Base-by-base conservation (phyloP, 2,888 invertebrate genomes). In the Cetonia aurata region DNA sequence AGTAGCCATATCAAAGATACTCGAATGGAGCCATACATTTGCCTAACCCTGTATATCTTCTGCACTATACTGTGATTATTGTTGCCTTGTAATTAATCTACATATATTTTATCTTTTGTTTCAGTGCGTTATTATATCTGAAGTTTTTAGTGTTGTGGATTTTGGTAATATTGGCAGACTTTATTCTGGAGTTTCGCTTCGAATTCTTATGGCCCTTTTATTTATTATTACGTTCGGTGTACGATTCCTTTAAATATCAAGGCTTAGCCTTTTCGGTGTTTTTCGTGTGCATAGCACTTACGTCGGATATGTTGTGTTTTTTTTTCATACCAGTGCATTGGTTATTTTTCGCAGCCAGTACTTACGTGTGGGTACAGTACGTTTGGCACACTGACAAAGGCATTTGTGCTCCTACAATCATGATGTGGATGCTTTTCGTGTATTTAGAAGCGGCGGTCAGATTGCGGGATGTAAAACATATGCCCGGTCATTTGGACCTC, bases 171-270 rank as follows among this genome's bases (percentile, higher is more conserved):
- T 88, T 96, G 86, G 96, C 96, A 77, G 98, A 98, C 87, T 97
- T 96, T 87, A 93, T 98, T 88, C 88, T 98, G 87, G 98, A 98
- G 87, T 98, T 99, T 88, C 94, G 99, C 81, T 97, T 99, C 88
- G 99, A 99, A 89, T 97, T 98, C 87, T 90, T 99, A 83, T 99
- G 98, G 97, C 98, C 99, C 67, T 96, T 98, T 87, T 98, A 98
- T 95, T 91, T 99, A 81, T 90, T 99, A 81, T 88, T 98, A 78
- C 91, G 97, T 86, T 96, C 96, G 84, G 94, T 98, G 80, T 96
- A 97, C 86, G 98, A 98, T 87, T 96, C 98, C 78, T 98, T 96
- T 87, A 96, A 96, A 88, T 98, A 96, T 87, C 98, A 98, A 89
- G 98, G 98, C 86, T 89, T 98, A 90, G 96, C 96, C 84, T 98